Conservation (phyloP, 2,113 vertebrate genomes). For the Hyaena hyaena region DNA sequence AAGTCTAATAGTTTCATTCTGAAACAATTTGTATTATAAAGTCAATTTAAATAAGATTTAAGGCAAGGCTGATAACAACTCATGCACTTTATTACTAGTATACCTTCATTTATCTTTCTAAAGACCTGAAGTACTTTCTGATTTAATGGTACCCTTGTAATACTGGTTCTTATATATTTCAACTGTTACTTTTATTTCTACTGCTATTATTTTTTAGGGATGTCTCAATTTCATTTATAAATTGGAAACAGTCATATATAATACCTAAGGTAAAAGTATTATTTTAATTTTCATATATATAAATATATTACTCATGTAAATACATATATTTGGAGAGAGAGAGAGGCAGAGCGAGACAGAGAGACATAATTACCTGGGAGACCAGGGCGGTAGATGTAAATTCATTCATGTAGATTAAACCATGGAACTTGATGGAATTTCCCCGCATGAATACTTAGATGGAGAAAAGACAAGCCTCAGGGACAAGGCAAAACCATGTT, state of each 20-base stretch:
- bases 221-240: background rate
- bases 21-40: background rate
- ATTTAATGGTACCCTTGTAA: background rate
- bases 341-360: background rate
- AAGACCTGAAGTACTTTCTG: background rate
- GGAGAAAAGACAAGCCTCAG: background rate
- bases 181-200: background rate
- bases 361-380: background rate
- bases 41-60: background rate
- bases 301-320: background rate
- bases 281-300: background rate
- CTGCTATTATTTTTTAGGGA: background rate
- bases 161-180: background rate
- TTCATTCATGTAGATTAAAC: background rate
- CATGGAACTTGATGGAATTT: background rate
- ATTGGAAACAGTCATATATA: background rate
- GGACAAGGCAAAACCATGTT: background rate
- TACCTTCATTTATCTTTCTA: background rate
- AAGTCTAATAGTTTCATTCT: background rate
- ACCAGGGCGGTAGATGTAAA: background rate
- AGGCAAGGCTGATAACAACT: background rate
- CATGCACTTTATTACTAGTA: background rate
- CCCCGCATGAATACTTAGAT: background rate
- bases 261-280: background rate
- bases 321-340: background rate